Conservation (phyloP, 2,888 invertebrate species). For the Drosophila ustulata region DNA sequence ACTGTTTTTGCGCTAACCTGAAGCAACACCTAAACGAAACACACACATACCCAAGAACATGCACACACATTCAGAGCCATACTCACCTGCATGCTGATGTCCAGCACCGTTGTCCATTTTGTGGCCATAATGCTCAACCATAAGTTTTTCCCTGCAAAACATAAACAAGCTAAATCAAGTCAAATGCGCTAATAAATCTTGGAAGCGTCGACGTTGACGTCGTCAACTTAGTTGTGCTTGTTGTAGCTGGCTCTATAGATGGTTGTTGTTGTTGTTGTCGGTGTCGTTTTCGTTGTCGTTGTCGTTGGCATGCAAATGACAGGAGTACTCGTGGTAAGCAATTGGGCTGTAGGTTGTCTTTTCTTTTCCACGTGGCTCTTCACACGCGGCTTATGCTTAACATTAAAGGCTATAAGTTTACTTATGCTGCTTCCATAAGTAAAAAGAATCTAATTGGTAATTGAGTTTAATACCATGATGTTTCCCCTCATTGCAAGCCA, state of each 20-base stretch:
- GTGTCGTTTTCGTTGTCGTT: conserved; percentile 2
- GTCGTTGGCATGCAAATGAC: conserved; percentile 66
- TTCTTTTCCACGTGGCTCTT: conserved; percentile 20
- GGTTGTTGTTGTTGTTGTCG: conserved; percentile 15
- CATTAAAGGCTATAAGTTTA: conserved; percentile 63
- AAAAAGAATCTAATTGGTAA: conserved; percentile 40
- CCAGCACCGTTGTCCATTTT: conserved; percentile 64
- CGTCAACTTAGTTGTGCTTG: conserved; percentile 36
- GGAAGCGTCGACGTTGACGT: conserved; percentile 55
- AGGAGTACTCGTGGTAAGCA: conserved; percentile 21
- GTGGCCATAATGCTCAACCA: conserved; percentile 77
- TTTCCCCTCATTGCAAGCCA: conserved; percentile 38
- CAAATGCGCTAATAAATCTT: conserved; percentile 83
- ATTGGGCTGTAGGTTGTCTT: conserved; percentile 22
- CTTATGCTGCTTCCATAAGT: conserved; percentile 47
- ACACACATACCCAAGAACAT: conserved; percentile 8
- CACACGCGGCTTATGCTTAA: conserved; percentile 49
- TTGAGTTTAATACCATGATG: conserved; percentile 37
- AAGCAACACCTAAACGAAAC: conserved; percentile 50
- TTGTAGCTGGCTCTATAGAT: conserved; percentile 8
- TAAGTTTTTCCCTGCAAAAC: conserved; percentile 78
- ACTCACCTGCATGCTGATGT: conserved; percentile 42
- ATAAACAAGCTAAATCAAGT: conserved; percentile 84
- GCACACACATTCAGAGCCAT: conserved; percentile 1
- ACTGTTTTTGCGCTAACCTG: conserved; percentile 32